Base-by-base conservation (phyloP, 2,888 invertebrate species). In the Nomada goodeniana region DNA sequence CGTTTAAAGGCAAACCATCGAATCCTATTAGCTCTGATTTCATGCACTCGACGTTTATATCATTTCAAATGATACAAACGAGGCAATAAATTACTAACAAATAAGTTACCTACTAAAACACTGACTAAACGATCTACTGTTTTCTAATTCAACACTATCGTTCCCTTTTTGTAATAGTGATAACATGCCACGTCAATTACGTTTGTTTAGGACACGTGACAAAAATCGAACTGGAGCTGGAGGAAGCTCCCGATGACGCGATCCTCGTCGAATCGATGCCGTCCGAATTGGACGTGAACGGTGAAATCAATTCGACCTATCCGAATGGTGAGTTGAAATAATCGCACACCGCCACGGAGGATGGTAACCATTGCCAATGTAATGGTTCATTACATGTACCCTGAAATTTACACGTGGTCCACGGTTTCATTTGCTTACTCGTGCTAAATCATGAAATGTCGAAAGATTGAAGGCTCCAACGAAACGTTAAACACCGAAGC, bases 201-300 rank as follows among this genome's bases (percentile, higher is more conserved):
- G 18, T 76, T 61, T 82, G 71, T 71, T n/a, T 76, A 92, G 92
- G 89, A 71, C 84, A 89, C 89, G 91, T 92, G 90, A 92, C 92
- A 69, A 91, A 92, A 84, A 92, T 92, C 80, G 92, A 92, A 76
- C 80, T 92, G 90, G 91, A 91, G 90, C 89, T 92, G 57, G 89
- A 91, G 55, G 92, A 92, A 73, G 90, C 92, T 89, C 91, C 92
- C 44, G 90, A 91, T 71, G 89, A 91, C 69, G 79, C 89, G 23
- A 87, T 90, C 80, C 83, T 90, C 68, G 88, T 89, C 83, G 91
- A 89, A 29, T 89, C 92, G 65, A 86, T 91, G 84, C 89, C 92
- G 73, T 88, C 91, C 77, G 90, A 91, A 87, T 87, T 90, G 86
- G 89, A 90, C 79, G 85, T 89, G 59, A 87, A 89, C 52, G 83